phyloP scores from a whole-genome alignment of 2,888 invertebrate species.

The Oligia latruncula region DNA sequence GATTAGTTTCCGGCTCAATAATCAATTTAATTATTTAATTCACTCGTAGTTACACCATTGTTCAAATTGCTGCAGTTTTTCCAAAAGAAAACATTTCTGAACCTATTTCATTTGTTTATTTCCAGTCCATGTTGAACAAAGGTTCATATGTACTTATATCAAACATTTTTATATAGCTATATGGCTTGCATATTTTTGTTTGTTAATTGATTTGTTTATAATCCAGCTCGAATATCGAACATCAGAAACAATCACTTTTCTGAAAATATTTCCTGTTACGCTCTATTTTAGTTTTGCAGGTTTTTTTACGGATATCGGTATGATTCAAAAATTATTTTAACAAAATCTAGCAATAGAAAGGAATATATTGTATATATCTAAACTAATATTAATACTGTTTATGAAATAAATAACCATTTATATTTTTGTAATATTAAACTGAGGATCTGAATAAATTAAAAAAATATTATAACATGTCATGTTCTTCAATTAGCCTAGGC shows the following conservation, averaged over 20 bases:
- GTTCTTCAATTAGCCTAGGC: background rate
- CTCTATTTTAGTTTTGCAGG: background rate
- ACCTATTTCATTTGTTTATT: conserved; percentile 12
- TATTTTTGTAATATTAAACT: background rate
- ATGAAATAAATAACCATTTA: background rate
- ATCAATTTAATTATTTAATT: conserved; percentile 56
- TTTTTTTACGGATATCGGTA: background rate
- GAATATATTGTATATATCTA: background rate
- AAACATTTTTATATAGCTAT: conserved; percentile 14
- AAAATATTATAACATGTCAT: too few species aligned
- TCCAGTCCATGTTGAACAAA: conserved; percentile 8
- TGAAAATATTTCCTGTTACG: background rate
- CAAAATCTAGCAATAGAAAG: background rate
- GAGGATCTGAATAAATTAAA: background rate
- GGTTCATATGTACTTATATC: background rate
- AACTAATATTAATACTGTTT: background rate
- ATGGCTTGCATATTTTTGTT: conserved; percentile 18
- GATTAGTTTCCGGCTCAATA: conserved; percentile 61
- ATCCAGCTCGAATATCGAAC: conserved; percentile 8
- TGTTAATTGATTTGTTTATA: conserved; percentile 21
- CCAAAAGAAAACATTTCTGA: background rate
- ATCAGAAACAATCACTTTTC: conserved; percentile 17
- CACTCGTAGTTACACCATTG: conserved; percentile 45
- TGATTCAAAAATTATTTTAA: background rate
- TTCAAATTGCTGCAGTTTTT: conserved; percentile 15